Conservation (phyloP, 23 tunicate species). For the Trididemnum miniatum region DNA sequence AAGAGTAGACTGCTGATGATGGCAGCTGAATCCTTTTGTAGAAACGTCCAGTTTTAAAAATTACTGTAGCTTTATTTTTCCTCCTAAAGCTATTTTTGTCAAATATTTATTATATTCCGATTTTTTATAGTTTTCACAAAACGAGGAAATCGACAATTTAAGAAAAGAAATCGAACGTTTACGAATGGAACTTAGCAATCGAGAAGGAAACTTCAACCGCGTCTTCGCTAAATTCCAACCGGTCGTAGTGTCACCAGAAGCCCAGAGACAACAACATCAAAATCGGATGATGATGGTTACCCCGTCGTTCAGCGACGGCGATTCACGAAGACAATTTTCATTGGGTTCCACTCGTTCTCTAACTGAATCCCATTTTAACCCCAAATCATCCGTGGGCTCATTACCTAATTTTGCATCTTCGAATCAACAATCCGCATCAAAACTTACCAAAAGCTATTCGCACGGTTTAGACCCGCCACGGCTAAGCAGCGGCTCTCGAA, state of each 20-base stretch:
- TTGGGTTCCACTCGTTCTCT: not conserved
- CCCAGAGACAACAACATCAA: constrained; percentile 8
- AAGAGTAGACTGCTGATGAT: too few relatives aligned
- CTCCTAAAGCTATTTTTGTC: too few relatives aligned
- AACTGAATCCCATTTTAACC: not conserved
- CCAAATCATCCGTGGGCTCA: not conserved
- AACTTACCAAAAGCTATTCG: not conserved
- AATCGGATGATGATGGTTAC: constrained; percentile 72
- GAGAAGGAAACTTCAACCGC: constrained; percentile 82
- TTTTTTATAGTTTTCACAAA: too few relatives aligned
- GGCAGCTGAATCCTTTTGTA: too few relatives aligned
- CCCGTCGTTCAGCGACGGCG: constrained; percentile 44
- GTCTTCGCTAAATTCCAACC: constrained; percentile 87
- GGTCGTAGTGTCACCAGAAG: constrained; percentile 49
- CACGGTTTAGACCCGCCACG: constrained; percentile 13
- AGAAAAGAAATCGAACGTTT: constrained; percentile 66
- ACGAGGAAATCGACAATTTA: constrained; percentile 54
- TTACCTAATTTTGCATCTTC: not conserved
- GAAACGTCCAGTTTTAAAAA: too few relatives aligned
- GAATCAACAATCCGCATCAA: not conserved
- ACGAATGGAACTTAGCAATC: constrained; percentile 68
- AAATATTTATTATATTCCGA: too few relatives aligned
- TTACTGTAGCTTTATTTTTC: too few relatives aligned
- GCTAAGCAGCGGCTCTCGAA: constrained; percentile 1
- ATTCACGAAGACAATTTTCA: not conserved